Evolutionary conservation across 2,888 invertebrate species (phyloP).

Genomic region (Drosophila fungiperda): DNA sequence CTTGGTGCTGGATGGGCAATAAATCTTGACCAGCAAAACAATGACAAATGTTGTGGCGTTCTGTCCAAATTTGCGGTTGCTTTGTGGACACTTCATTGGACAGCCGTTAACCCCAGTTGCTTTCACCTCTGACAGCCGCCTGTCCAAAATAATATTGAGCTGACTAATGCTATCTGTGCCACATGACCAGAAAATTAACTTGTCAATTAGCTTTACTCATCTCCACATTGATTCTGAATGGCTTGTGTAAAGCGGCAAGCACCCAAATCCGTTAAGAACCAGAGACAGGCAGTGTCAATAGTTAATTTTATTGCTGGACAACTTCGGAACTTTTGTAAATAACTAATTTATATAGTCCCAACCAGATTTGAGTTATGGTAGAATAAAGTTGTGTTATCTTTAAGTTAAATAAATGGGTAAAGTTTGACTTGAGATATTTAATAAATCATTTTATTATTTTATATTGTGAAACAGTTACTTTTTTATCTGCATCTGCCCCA

Average conservation of each 20-base stretch:
- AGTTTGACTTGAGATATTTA: too few relatives aligned
- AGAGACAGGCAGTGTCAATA: neutral
- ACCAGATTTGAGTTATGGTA: neutral
- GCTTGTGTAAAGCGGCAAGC: neutral
- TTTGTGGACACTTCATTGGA: slow-evolving; percentile 74
- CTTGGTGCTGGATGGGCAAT: slow-evolving; percentile 42
- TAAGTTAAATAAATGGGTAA: neutral
- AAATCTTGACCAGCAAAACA: slow-evolving; percentile 78
- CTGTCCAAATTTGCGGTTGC: slow-evolving; percentile 62
- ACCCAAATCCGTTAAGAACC: neutral
- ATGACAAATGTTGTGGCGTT: slow-evolving; percentile 70
- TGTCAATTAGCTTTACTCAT: slow-evolving; percentile 31
- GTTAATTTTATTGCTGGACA: neutral
- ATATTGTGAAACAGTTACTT: neutral
- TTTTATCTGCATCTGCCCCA: neutral
- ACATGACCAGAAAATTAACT: slow-evolving; percentile 32
- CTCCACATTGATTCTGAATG: slow-evolving; percentile 1
- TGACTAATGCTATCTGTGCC: slow-evolving; percentile 31
- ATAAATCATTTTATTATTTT: neutral
- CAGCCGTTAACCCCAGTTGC: slow-evolving; percentile 48
- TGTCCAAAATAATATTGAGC: slow-evolving; percentile 53
- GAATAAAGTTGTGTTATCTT: neutral
- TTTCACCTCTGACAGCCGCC: slow-evolving; percentile 52
- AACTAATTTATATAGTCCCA: neutral
- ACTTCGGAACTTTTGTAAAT: neutral